Evolutionary conservation across 2,113 vertebrate genomes (phyloP).

Genomic region (Syrrhaptes paradoxus): DNA sequence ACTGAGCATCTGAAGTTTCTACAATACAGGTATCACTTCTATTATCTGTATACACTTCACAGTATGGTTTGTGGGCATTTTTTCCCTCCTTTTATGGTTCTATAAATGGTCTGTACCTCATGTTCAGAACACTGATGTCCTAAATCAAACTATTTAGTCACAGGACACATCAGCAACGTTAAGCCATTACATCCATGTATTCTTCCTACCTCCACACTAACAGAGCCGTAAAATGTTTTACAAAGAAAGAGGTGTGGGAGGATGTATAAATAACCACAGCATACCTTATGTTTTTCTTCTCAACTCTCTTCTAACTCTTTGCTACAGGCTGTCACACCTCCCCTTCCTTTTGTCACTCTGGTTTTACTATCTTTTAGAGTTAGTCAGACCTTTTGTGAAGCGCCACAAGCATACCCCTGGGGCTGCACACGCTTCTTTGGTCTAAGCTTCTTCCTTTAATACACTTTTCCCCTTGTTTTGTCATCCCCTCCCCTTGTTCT

Average conservation of each 20-base stretch:
- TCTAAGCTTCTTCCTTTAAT: background rate
- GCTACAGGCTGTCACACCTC: background rate
- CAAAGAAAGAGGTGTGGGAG: background rate
- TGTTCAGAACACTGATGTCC: background rate
- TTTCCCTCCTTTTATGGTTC: background rate
- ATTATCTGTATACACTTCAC: background rate
- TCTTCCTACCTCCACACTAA: background rate
- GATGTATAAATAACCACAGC: background rate
- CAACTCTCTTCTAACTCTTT: background rate
- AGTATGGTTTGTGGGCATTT: accelerated
- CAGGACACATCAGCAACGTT: background rate
- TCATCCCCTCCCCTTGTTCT: background rate
- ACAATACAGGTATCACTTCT: background rate
- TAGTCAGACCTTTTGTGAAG: background rate
- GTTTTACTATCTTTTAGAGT: background rate
- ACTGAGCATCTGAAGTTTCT: background rate
- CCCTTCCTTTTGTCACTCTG: background rate
- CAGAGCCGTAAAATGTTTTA: background rate
- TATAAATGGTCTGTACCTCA: background rate
- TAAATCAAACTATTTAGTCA: background rate
- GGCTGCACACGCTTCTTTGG: background rate
- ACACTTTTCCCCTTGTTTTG: background rate
- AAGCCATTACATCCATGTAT: background rate
- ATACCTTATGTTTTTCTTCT: background rate
- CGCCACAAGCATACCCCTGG: background rate